Evolutionary conservation across 2,797 vertebrate species (phyloP), one percentile per base, ranked within the genome.

Genomic region (Onychomys leucogaster): DNA sequence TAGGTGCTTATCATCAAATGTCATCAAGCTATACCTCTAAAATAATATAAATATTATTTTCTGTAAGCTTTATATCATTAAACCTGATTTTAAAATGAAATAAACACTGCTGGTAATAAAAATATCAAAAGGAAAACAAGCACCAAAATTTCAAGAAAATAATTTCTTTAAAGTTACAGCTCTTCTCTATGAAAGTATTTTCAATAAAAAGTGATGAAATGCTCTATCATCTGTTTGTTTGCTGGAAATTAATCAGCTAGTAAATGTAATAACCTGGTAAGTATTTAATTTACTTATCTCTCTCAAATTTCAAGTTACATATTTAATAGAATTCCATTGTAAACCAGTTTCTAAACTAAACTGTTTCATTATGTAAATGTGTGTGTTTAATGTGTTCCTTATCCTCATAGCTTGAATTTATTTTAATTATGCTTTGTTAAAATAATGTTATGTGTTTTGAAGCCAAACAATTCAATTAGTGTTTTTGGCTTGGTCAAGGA

Each of bases 251-350:
- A 91, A 93, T 95, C 80, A 89, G 32, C 57, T 63, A 69, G 5
- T 77, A 94, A 92, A 52, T 76, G 14, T 27, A 94, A 92, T 87
- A 81, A 49, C 6, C 43, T 94, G 85, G 13, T 69, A 94, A 87
- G 71, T 73, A 92, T 92, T 95, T 97, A 89, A 84, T 57, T 96
- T 91, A 67, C n/a, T 96, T 90, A 67, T 89, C 59, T 92, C 93
- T 93, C n/a, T 94, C 85, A 59, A 81, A 94, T 96, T 94, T 90
- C 90, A 75, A 82, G 71, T 37, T 84, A 76, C 16, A 6, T 57
- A 77, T 94, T 95, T 94, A 95, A 95, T 85, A 94, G 91, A 93
- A 92, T 93, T 32, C 37, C 76, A 93, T 90, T 85, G 75, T 7
- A 55, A 91, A 94, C 57, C 43, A 96, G 55, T 63, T 92, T 77